phyloP scores from a whole-genome alignment of 2,113 vertebrate genomes.

The Elgaria multicarinata region DNA sequence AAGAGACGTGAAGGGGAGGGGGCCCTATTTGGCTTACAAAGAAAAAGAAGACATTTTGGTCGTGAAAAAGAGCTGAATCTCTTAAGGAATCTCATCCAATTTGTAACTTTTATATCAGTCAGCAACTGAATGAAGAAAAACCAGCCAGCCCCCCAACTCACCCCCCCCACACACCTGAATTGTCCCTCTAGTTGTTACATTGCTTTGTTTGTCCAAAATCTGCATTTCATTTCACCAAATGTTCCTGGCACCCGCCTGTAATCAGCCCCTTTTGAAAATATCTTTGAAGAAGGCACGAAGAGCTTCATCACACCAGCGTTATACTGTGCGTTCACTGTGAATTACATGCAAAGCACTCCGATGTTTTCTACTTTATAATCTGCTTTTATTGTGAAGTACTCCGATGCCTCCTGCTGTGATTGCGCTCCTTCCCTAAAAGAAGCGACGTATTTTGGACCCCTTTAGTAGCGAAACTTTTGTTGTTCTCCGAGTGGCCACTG shows the following conservation, averaged over 20 bases:
- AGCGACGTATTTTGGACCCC: no score
- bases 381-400: no score
- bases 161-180: no score
- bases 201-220: neutral
- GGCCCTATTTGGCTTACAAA: slow-evolving; percentile 72
- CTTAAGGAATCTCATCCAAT: slow-evolving; percentile 45
- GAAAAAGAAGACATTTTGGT: slow-evolving; percentile 13
- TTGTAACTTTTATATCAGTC: neutral
- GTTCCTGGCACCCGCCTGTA: neutral
- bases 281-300: neutral
- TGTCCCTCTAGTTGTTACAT: no score
- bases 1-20: slow-evolving; percentile 69
- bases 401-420: no score
- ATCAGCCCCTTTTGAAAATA: neutral
- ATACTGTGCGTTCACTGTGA: no score
- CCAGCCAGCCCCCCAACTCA: neutral
- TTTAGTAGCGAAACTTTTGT: no score
- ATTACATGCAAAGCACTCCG: no score
- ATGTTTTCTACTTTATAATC: no score
- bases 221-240: neutral
- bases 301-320: no score
- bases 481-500: no score
- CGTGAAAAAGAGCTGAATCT: slow-evolving; percentile 57
- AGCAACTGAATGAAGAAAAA: neutral
- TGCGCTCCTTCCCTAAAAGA: no score